Conservation (phyloP, 2,797 vertebrate species). For the Mormyrops boulengeri region DNA sequence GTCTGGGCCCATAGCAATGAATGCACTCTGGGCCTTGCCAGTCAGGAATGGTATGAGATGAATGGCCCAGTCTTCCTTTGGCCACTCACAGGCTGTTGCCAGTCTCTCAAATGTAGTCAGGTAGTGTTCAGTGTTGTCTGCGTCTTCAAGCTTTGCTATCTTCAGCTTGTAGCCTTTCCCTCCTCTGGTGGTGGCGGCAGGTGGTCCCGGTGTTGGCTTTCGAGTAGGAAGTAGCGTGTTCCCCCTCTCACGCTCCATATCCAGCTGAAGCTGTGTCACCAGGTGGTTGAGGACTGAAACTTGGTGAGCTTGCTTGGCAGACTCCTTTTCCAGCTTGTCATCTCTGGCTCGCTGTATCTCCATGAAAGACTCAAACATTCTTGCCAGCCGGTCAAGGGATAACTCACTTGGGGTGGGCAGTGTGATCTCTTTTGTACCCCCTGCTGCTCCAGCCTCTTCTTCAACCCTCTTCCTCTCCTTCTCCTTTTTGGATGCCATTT, state of each 20-base stretch:
- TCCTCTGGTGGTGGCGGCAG: too few relatives aligned
- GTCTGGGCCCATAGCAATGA: neutral
- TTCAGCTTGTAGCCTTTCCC: neutral
- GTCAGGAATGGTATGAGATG: neutral
- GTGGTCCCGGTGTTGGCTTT: neutral
- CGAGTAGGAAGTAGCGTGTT: neutral
- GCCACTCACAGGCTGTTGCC: neutral
- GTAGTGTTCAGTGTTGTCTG: neutral
- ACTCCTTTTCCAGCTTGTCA: neutral
- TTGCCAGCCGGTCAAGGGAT: neutral
- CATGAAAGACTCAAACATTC: neutral
- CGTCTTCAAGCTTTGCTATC: neutral
- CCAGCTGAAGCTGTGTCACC: too few relatives aligned
- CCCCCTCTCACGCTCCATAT: neutral
- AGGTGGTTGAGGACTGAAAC: too few relatives aligned
- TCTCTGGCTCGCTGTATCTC: neutral
- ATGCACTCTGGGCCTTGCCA: neutral
- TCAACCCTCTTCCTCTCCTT: neutral
- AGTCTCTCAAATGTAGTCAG: conserved; percentile 15
- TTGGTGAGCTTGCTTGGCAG: too few relatives aligned
- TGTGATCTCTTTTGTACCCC: neutral
- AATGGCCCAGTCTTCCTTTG: neutral
- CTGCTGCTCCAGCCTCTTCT: neutral
- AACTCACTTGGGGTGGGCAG: neutral
- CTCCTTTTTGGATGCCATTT: neutral